Percentiles rank a stretch among this genome's conserved stretches.
Evolutionary conservation across 2,797 vertebrate species (phyloP).

Genomic region (Spinus pinus): DNA sequence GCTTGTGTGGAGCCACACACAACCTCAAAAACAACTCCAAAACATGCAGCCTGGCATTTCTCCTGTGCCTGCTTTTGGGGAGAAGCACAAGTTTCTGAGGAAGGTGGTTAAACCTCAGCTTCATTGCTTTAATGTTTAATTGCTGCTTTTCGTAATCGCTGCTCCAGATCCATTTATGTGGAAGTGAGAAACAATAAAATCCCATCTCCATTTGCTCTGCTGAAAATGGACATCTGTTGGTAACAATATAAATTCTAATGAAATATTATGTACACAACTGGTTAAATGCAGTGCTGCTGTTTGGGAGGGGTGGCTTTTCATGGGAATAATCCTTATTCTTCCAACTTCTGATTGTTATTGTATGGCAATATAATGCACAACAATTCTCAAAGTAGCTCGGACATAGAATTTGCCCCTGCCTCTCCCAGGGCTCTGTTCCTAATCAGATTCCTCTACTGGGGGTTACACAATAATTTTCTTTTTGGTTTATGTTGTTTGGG

Average conservation of each 20-base stretch:
- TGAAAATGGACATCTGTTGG: slow-evolving; percentile 58
- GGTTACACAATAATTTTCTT: neutral
- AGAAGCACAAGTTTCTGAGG: neutral
- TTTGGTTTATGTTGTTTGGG: neutral
- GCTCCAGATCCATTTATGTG: slow-evolving; percentile 63
- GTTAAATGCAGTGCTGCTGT: slow-evolving; percentile 49
- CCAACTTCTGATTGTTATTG: slow-evolving; percentile 42
- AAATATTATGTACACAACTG: slow-evolving; percentile 64
- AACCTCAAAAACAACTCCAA: neutral
- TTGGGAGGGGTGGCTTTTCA: slow-evolving; percentile 42
- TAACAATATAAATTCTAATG: slow-evolving; percentile 67
- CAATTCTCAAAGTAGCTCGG: slow-evolving; percentile 30
- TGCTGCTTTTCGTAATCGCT: slow-evolving; percentile 50
- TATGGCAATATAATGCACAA: slow-evolving; percentile 7
- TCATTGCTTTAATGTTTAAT: slow-evolving; percentile 36
- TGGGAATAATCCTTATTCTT: slow-evolving; percentile 45
- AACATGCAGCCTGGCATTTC: neutral
- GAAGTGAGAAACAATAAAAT: slow-evolving; percentile 70
- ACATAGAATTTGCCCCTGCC: slow-evolving; percentile 8
- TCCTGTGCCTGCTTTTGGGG: neutral
- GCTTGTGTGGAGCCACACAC: neutral
- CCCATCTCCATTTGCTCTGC: slow-evolving; percentile 45
- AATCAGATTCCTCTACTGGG: slow-evolving; percentile 48
- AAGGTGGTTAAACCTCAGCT: neutral
- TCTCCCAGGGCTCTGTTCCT: slow-evolving; percentile 12